These are phyloP conservation scores for Mya arenaria DNA, from an alignment of 1,140 invertebrate species.

Conservation along the genomic window DNA sequence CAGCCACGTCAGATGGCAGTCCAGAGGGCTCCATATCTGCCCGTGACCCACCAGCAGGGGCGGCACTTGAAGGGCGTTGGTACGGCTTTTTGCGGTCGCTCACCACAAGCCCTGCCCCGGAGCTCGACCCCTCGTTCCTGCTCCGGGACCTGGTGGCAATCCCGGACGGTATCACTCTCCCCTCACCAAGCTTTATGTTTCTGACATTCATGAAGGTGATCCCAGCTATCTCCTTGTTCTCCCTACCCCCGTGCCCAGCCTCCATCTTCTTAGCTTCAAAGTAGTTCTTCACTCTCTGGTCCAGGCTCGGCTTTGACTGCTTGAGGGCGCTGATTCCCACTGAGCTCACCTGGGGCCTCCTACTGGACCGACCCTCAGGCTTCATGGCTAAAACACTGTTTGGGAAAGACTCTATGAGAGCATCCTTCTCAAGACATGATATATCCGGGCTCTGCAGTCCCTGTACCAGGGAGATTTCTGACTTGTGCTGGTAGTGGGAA, in stretches of 20 bases:
- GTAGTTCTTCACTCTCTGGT: constrained; percentile 22
- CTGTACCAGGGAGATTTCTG: not conserved
- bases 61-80: constrained; percentile 2
- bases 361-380: not conserved
- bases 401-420: constrained; percentile 49
- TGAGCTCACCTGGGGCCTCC: constrained; percentile 19
- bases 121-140: not conserved
- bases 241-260: not conserved
- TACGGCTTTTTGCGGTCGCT: constrained; percentile 21
- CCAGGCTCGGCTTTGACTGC: constrained; percentile 42
- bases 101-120: not conserved
- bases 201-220: not conserved
- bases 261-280: constrained; percentile 23
- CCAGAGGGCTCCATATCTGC: constrained; percentile 25
- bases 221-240: not conserved
- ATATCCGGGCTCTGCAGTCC: constrained; percentile 59
- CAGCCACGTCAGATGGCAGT: constrained; percentile 47
- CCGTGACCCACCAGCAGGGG: not conserved
- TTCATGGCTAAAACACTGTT: constrained; percentile 28
- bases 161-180: not conserved
- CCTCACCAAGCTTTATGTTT: not conserved
- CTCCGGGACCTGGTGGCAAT: not conserved
- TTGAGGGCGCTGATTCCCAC: constrained; percentile 36
- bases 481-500: not conserved
- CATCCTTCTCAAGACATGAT: constrained; percentile 53